Percentiles rank a stretch among this genome's conserved stretches.
Conservation (phyloP, 2,888 invertebrate species). For the Anorthoa munda region DNA sequence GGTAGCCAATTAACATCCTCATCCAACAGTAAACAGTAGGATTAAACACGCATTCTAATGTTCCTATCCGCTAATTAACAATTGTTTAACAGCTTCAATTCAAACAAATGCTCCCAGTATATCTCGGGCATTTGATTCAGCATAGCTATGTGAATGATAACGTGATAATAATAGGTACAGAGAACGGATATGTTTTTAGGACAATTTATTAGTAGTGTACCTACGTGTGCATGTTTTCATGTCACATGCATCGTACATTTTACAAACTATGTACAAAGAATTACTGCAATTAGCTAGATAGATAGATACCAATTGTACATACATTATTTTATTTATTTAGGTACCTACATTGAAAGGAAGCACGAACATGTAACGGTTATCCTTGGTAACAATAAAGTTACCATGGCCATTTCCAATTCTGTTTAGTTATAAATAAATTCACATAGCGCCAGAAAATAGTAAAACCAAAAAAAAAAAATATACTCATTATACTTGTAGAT, state of each 20-base stretch:
- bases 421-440: background rate
- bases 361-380: slow-evolving; percentile 15
- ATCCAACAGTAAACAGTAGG: slow-evolving; percentile 11
- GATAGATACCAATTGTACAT: background rate
- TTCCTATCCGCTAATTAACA: slow-evolving; percentile 15
- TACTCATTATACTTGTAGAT: too few species aligned
- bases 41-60: slow-evolving; percentile 14
- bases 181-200: slow-evolving; percentile 4
- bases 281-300: slow-evolving; percentile 18
- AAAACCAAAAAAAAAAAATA: background rate
- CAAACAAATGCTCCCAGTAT: slow-evolving; percentile 5
- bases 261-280: background rate
- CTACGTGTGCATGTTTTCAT: background rate
- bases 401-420: background rate
- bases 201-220: background rate
- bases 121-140: slow-evolving; percentile 1
- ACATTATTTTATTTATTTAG: background rate
- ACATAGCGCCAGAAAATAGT: background rate
- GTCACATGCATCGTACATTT: slow-evolving; percentile 14
- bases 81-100: slow-evolving; percentile 19
- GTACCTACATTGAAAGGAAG: background rate
- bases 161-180: background rate
- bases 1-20: slow-evolving; percentile 29
- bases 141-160: background rate
- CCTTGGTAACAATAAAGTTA: background rate